A percentile compares a stretch with the other conserved stretches of the same genome.
Conservation (phyloP, 2,888 invertebrate species). For the Cybosia mesomella region DNA sequence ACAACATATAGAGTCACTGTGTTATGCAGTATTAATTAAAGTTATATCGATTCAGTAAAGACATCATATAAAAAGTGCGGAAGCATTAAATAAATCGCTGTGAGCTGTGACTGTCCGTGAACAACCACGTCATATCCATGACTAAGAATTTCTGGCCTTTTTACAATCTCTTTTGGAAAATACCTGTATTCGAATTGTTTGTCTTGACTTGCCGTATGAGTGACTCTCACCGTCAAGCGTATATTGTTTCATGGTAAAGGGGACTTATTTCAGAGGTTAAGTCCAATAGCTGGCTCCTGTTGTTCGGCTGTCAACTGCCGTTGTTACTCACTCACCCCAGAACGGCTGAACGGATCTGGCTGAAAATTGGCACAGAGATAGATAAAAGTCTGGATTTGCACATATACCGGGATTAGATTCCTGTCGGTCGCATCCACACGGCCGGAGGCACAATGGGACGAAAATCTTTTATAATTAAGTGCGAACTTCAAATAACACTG, state of each 20-base stretch:
- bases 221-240: background rate
- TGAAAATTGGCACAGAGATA: too few relatives aligned
- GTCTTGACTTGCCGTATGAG: background rate
- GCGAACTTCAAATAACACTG: too few relatives aligned
- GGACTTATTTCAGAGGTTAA: too few relatives aligned
- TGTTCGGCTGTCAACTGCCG: too few relatives aligned
- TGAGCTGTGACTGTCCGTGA: constrained; percentile 30
- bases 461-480: too few relatives aligned
- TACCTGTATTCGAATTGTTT: background rate
- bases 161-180: constrained; percentile 13
- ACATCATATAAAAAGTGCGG: constrained; percentile 37
- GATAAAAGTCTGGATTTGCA: too few relatives aligned
- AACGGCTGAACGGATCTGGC: too few relatives aligned
- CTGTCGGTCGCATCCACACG: too few relatives aligned
- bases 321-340: background rate
- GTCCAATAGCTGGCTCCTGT: too few relatives aligned
- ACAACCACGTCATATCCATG: constrained; percentile 13
- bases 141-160: constrained; percentile 11
- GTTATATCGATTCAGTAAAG: constrained; percentile 16
- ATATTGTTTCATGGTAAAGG: background rate
- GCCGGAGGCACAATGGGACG: too few relatives aligned
- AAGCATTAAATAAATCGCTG: constrained; percentile 30
- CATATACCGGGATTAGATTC: too few relatives aligned
- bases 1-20: background rate
- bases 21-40: background rate